A percentile compares a stretch with the other conserved stretches of the same genome.
phyloP scores from a whole-genome alignment of 2,797 vertebrate genomes.

The Chelon labrosus region DNA sequence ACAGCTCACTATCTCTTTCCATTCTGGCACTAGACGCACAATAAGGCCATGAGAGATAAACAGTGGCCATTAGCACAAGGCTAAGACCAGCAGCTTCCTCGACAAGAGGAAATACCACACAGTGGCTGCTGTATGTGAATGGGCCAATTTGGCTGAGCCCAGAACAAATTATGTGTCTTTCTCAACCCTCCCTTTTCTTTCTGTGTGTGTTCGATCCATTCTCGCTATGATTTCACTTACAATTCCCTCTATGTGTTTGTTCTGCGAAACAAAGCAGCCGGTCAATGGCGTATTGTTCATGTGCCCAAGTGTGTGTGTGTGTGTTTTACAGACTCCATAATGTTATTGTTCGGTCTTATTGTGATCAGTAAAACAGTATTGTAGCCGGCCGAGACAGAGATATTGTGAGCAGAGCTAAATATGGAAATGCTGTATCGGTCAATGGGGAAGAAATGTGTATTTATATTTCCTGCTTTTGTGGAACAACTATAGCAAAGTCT shows the following conservation, averaged over 20 bases:
- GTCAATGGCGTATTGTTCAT: slow-evolving; percentile 78
- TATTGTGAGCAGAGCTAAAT: slow-evolving; percentile 75
- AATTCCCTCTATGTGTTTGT: slow-evolving; percentile 69
- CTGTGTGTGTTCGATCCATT: slow-evolving; percentile 66
- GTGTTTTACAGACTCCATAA: slow-evolving; percentile 59
- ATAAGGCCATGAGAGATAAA: slow-evolving; percentile 62
- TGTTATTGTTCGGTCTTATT: slow-evolving; percentile 79
- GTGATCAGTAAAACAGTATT: slow-evolving; percentile 71
- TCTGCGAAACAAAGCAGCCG: slow-evolving; percentile 75
- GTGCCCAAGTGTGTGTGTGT: slow-evolving; percentile 46
- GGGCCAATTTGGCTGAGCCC: slow-evolving; percentile 62
- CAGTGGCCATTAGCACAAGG: slow-evolving; percentile 57
- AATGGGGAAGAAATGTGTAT: slow-evolving; percentile 68
- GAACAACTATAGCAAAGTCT: slow-evolving; percentile 27
- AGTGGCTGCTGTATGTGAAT: slow-evolving; percentile 57
- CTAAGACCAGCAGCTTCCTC: slow-evolving; percentile 60
- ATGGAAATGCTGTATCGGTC: slow-evolving; percentile 59
- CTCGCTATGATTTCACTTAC: slow-evolving; percentile 73
- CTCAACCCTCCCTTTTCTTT: slow-evolving; percentile 47
- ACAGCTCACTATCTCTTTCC: slow-evolving; percentile 56
- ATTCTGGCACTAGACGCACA: slow-evolving; percentile 51
- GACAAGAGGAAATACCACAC: slow-evolving; percentile 59
- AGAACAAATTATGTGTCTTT: slow-evolving; percentile 60
- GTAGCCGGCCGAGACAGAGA: slow-evolving; percentile 68
- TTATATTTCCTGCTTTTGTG: slow-evolving; percentile 78